These are phyloP conservation scores for Aplodontia rufa DNA, from an alignment of 2,113 vertebrate species.

Conservation along the genomic window DNA sequence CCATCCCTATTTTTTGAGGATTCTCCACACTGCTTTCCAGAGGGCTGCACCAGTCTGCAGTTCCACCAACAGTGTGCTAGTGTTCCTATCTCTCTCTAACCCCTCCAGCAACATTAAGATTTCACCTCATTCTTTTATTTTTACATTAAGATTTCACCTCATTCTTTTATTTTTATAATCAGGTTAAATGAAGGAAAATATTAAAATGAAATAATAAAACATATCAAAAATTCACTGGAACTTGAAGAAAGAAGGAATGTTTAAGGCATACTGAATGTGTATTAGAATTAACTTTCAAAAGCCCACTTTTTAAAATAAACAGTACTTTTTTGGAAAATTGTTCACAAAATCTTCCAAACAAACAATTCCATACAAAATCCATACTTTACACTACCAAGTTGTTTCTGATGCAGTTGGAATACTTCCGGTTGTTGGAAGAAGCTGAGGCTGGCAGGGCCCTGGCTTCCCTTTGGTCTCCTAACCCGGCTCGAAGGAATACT, in stretches of 20 bases:
- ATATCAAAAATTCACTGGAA: background rate
- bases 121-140: too few relatives aligned
- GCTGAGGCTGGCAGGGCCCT: fast-evolving
- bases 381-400: background rate
- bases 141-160: too few relatives aligned
- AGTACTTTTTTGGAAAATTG: background rate
- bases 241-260: background rate
- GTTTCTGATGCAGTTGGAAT: background rate
- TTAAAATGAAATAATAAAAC: constrained; percentile 7
- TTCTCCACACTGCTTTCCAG: too few relatives aligned
- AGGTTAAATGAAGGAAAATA: background rate
- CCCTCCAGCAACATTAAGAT: too few relatives aligned
- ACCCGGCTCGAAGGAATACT: background rate
- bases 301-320: constrained; percentile 22
- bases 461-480: background rate
- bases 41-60: too few relatives aligned
- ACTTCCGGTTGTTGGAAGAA: background rate
- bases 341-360: background rate
- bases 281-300: constrained; percentile 11
- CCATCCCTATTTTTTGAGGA: too few relatives aligned
- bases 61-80: too few relatives aligned
- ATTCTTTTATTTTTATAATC: background rate
- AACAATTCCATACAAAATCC: background rate
- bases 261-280: background rate
- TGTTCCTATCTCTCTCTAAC: too few relatives aligned